Evolutionary conservation across 53 echinoderm and acorn worm genomes (phyloP).

Genomic region (Luidia sarsii): DNA sequence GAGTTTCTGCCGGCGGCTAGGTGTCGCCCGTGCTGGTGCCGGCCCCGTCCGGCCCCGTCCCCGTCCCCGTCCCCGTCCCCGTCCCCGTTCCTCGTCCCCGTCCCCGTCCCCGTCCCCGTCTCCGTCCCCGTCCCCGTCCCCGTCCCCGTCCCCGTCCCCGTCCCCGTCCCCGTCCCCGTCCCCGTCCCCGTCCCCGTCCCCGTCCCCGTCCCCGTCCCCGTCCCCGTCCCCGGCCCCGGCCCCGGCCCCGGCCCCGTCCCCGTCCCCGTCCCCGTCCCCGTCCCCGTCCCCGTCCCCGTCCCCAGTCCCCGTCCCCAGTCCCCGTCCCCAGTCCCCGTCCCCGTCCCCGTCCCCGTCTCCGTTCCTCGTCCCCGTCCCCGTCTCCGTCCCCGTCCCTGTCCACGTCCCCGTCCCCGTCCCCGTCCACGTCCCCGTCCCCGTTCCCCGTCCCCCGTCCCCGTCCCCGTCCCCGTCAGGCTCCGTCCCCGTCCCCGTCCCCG

Average conservation of each 20-base stretch:
- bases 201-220: not conserved
- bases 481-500: slow-evolving; percentile 1
- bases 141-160: not conserved
- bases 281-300: not conserved
- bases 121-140: too few species aligned
- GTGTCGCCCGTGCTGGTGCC: not conserved
- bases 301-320: not conserved
- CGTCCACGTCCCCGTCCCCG: too few species aligned
- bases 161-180: not conserved
- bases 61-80: not conserved
- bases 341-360: not conserved
- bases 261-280: not conserved
- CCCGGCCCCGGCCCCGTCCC: not conserved
- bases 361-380: too few species aligned
- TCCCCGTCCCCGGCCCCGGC: too few species aligned
- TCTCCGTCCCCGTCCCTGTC: too few species aligned
- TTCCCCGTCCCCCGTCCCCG: too few species aligned
- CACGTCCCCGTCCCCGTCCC: too few species aligned
- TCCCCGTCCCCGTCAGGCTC: too few species aligned
- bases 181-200: not conserved
- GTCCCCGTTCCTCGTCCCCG: not conserved
- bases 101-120: not conserved
- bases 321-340: not conserved
- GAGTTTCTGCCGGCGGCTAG: not conserved
- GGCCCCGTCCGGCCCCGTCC: not conserved